These are phyloP conservation scores for Drosophila emarginata DNA, from an alignment of 2,888 invertebrate genomes.

Conservation along the genomic window DNA sequence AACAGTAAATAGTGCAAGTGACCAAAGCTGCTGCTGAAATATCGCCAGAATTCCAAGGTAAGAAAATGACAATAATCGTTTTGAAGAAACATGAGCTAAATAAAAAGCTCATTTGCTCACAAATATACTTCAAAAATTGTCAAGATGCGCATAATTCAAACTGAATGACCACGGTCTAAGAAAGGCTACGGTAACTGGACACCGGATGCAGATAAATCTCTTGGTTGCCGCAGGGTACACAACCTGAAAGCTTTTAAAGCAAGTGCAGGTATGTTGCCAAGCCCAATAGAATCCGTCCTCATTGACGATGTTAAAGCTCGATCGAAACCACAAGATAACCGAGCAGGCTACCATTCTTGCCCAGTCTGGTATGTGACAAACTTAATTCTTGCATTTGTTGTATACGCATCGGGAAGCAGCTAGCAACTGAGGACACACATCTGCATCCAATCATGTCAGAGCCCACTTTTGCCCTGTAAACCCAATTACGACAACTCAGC, in stretches of 20 bases:
- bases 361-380: constrained; percentile 55
- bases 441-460: constrained; percentile 22
- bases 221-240: constrained; percentile 57
- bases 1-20: neutral
- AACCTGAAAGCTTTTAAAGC: neutral
- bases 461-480: constrained; percentile 54
- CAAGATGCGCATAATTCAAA: constrained; percentile 71
- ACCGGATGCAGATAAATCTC: constrained; percentile 78
- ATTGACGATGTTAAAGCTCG: constrained; percentile 67
- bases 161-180: constrained; percentile 41
- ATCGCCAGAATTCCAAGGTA: constrained; percentile 45
- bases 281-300: constrained; percentile 47
- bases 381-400: constrained; percentile 78
- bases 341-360: constrained; percentile 36
- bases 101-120: constrained; percentile 78
- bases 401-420: constrained; percentile 65
- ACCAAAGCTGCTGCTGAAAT: constrained; percentile 26
- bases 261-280: constrained; percentile 36
- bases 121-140: constrained; percentile 79
- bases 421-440: constrained; percentile 36
- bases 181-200: constrained; percentile 66
- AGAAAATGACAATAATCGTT: constrained; percentile 31
- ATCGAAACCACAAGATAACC: constrained; percentile 76
- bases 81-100: constrained; percentile 73
- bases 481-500: constrained; percentile 3